Conservation (phyloP, 2,113 vertebrate genomes). For the Neolamprologus cancellatus region DNA sequence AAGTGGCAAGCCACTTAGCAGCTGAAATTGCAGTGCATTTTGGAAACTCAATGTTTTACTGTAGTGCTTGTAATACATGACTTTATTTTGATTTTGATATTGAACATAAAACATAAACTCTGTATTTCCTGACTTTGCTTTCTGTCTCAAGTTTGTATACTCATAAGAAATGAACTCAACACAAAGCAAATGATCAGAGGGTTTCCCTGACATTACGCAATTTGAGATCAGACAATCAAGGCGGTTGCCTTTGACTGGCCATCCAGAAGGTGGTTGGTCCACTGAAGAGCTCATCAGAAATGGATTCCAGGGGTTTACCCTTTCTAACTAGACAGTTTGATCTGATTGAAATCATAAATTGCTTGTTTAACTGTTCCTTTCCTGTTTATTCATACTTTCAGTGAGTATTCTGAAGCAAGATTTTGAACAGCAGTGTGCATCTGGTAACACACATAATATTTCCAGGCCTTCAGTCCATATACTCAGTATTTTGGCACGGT, state of each 20-base stretch:
- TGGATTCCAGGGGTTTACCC: not conserved
- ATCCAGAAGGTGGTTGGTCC: not conserved
- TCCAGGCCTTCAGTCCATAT: not conserved
- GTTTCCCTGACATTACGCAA: not conserved
- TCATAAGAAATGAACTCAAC: not conserved
- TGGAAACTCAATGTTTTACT: not conserved
- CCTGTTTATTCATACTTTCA: not conserved
- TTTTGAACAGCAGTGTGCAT: not conserved
- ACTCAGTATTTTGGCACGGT: not conserved
- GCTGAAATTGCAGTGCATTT: not conserved
- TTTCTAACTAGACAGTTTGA: not conserved
- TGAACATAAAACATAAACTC: not conserved
- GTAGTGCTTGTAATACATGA: not conserved
- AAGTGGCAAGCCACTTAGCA: not conserved
- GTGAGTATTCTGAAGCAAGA: not conserved
- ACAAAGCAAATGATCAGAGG: not conserved
- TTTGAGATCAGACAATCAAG: not conserved
- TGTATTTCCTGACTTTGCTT: not conserved
- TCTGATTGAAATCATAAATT: not conserved
- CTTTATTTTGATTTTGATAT: not conserved
- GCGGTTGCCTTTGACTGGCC: not conserved
- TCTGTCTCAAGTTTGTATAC: not conserved
- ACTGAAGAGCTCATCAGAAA: not conserved
- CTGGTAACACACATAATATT: not conserved
- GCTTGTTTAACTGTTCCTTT: not conserved